phyloP scores from a whole-genome alignment of 2,888 invertebrate species.

The Electrophaes corylata region DNA sequence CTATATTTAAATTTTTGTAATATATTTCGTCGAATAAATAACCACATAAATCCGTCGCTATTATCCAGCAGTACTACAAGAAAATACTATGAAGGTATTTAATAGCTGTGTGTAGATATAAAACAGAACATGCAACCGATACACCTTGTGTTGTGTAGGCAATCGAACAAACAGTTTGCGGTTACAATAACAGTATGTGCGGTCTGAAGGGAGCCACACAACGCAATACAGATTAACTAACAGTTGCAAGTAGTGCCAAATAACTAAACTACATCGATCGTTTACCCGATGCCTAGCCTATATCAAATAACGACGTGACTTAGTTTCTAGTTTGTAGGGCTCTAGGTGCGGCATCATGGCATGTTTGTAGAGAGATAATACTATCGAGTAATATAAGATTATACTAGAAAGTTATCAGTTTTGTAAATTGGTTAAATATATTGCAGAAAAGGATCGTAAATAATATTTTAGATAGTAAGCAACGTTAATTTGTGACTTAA shows the following conservation, averaged over 20 bases:
- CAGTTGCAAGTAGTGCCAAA: conserved; percentile 19
- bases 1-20: no score
- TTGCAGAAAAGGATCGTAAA: neutral
- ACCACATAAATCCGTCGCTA: neutral
- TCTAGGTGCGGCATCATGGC: conserved; percentile 1
- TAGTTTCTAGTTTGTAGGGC: neutral
- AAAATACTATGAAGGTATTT: neutral
- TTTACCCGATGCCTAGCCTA: neutral
- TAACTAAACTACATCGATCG: conserved; percentile 10
- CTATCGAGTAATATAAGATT: neutral
- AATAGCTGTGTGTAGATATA: neutral
- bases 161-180: conserved; percentile 62
- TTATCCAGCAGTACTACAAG: neutral
- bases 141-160: conserved; percentile 40
- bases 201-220: conserved; percentile 30
- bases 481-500: no score
- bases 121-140: conserved; percentile 32
- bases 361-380: conserved; percentile 3
- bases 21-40: neutral
- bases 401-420: conserved; percentile 2
- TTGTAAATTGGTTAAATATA: neutral
- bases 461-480: neutral
- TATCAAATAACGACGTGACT: neutral
- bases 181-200: conserved; percentile 55
- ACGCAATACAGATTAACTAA: conserved; percentile 11